A percentile compares a stretch with the other conserved stretches of the same genome.
These are phyloP conservation scores for Phalangium opilio DNA, from an alignment of 2,888 invertebrate genomes.

Conservation along the genomic window DNA sequence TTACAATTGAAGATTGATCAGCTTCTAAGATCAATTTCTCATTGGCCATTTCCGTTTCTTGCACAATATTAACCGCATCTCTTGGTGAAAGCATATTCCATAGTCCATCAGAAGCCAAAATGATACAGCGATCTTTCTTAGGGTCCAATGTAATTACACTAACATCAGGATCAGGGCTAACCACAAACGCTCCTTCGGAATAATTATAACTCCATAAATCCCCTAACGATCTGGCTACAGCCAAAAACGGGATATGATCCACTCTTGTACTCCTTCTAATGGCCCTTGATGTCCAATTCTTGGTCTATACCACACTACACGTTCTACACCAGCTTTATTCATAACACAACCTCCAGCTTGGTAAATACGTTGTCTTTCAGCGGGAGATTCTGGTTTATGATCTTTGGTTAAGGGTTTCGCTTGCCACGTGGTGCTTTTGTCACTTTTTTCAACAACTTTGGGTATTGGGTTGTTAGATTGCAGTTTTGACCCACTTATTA, in stretches of 20 bases:
- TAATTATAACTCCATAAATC: slow-evolving; percentile 97
- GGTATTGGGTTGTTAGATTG: too few species aligned
- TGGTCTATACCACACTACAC: slow-evolving; percentile 95
- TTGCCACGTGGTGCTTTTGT: slow-evolving; percentile 57
- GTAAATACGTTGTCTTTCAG: slow-evolving; percentile 66
- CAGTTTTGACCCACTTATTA: too few species aligned
- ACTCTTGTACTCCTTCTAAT: slow-evolving; percentile 70
- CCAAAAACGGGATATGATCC: slow-evolving; percentile 87
- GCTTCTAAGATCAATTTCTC: slow-evolving; percentile 32
- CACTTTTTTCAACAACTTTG: slow-evolving; percentile 26
- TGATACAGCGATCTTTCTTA: slow-evolving; percentile 56
- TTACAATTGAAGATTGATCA: slow-evolving; percentile 10
- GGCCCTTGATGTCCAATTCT: slow-evolving; percentile 69
- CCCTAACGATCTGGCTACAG: slow-evolving; percentile 83
- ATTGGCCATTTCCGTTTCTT: slow-evolving; percentile 62
- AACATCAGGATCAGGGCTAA: slow-evolving; percentile 96
- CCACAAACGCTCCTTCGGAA: slow-evolving; percentile 74
- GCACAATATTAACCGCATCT: slow-evolving; percentile 67
- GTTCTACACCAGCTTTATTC: slow-evolving; percentile 64
- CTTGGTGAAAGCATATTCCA: slow-evolving; percentile 87
- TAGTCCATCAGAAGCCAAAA: slow-evolving; percentile 90
- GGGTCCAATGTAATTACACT: slow-evolving; percentile 67
- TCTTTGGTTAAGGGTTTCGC: slow-evolving; percentile 71
- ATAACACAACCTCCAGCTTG: slow-evolving; percentile 39
- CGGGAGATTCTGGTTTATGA: slow-evolving; percentile 82